Percentiles rank a stretch among this genome's conserved stretches.
These are phyloP conservation scores for Hipparchia semele DNA, from an alignment of 2,888 invertebrate genomes.

Conservation along the genomic window DNA sequence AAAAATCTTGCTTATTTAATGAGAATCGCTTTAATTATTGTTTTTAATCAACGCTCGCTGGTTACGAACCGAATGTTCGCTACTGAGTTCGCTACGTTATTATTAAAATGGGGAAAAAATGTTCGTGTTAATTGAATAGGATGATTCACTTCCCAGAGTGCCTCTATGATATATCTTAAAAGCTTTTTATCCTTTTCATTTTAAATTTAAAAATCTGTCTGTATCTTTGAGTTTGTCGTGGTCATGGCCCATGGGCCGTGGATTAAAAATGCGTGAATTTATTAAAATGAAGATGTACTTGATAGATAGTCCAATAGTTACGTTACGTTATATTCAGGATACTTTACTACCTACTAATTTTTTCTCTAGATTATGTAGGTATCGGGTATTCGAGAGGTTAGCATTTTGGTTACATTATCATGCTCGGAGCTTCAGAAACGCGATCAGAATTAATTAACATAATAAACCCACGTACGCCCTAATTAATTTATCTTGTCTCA, in stretches of 20 bases:
- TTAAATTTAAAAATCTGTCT: neutral
- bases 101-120: constrained; percentile 24
- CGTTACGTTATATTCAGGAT: no score
- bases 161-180: neutral
- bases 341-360: no score
- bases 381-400: neutral
- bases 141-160: constrained; percentile 17
- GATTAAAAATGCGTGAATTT: neutral
- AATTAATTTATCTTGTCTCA: constrained; percentile 10
- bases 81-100: constrained; percentile 24
- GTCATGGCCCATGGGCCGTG: neutral
- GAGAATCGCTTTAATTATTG: constrained; percentile 33
- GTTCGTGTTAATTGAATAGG: constrained; percentile 20
- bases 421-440: neutral
- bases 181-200: neutral
- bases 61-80: constrained; percentile 19
- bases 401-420: constrained; percentile 1
- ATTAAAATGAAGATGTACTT: neutral
- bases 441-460: constrained; percentile 3
- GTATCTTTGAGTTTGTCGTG: neutral
- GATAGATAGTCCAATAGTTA: neutral
- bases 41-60: constrained; percentile 30
- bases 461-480: neutral
- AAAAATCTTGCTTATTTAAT: constrained; percentile 39
- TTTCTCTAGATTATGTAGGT: no score